A percentile compares a stretch with the other conserved stretches of the same genome.
Conservation (phyloP, 2,888 invertebrate species). For the Mactromeris polynyma region DNA sequence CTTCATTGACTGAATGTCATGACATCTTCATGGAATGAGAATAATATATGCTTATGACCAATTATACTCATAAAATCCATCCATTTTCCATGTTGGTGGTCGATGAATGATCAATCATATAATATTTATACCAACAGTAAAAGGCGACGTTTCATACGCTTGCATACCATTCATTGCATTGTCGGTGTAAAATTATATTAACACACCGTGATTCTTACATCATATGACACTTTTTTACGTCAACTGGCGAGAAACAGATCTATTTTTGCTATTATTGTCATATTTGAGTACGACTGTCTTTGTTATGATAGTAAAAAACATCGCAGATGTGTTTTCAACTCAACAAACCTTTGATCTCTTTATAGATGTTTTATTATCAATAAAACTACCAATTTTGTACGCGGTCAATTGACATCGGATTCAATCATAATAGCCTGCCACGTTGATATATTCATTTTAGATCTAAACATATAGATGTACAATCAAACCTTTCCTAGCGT, state of each 20-base stretch:
- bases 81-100: neutral
- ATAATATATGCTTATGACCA: too few species aligned
- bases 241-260: neutral
- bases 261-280: neutral
- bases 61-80: neutral
- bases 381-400: neutral
- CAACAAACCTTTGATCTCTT: neutral
- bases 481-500: too few species aligned
- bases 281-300: neutral
- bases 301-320: neutral
- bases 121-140: neutral
- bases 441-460: too few species aligned
- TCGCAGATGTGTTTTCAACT: neutral
- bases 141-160: neutral
- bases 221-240: neutral
- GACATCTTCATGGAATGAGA: too few species aligned
- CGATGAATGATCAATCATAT: neutral
- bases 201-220: conserved; percentile 8
- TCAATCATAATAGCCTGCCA: neutral
- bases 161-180: neutral
- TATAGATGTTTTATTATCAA: neutral
- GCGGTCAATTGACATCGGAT: neutral
- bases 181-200: neutral
- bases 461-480: too few species aligned
- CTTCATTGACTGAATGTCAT: too few species aligned